Percentiles rank a stretch among this genome's conserved stretches.
phyloP scores from a whole-genome alignment of 2,888 invertebrate genomes.

The Microctonus hyperodae region DNA sequence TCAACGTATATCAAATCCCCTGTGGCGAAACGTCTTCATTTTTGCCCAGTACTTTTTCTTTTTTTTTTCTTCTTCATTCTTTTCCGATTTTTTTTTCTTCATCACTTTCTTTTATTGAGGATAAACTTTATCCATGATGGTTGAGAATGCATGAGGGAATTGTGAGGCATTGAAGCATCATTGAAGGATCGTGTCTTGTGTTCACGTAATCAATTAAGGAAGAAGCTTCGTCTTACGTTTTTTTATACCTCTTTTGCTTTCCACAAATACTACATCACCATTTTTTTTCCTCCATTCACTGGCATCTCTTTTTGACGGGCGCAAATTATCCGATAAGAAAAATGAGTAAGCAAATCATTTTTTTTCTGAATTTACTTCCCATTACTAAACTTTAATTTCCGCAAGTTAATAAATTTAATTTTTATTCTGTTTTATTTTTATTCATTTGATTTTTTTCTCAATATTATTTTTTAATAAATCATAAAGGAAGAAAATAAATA shows the following conservation, averaged over 20 bases:
- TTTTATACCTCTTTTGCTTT: neutral
- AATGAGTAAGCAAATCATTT: neutral
- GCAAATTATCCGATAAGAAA: neutral
- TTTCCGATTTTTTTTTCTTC: neutral
- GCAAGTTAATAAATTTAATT: neutral
- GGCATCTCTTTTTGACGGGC: neutral
- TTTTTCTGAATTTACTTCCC: neutral
- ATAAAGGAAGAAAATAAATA: too few species aligned
- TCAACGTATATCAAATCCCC: neutral
- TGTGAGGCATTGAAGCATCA: neutral
- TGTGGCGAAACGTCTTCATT: neutral
- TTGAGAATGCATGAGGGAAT: neutral
- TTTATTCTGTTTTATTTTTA: neutral
- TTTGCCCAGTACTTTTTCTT: neutral
- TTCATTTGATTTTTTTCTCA: neutral
- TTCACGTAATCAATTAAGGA: neutral
- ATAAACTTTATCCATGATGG: neutral
- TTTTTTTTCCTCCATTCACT: neutral
- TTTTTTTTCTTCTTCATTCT: neutral
- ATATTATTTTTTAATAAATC: too few species aligned
- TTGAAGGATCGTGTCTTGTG: neutral
- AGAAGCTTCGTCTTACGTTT: neutral
- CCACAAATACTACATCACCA: neutral
- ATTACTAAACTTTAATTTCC: neutral
- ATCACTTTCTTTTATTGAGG: neutral